A percentile compares a stretch with the other conserved stretches of the same genome.
phyloP scores from a whole-genome alignment of 2,113 vertebrate species.

The Neodontobutis hainanensis region DNA sequence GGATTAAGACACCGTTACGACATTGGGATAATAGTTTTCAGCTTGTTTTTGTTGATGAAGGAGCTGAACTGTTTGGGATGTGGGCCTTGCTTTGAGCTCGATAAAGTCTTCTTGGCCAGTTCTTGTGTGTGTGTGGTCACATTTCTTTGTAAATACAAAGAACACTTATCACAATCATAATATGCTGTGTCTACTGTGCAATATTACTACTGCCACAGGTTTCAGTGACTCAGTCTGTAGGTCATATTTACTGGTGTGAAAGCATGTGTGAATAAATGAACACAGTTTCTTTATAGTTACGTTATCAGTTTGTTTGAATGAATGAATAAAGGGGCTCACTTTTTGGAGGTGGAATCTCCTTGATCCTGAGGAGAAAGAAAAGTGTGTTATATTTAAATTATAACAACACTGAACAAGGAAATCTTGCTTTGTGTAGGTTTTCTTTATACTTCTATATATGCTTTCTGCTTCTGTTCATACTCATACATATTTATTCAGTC shows the following conservation, averaged over 20 bases:
- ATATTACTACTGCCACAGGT: too few species aligned
- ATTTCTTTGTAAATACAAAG: neutral
- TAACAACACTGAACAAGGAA: too few species aligned
- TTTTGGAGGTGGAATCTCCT: constrained; percentile 75
- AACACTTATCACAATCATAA: neutral
- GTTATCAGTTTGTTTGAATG: neutral
- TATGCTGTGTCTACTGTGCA: neutral
- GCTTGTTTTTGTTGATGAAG: constrained; percentile 39
- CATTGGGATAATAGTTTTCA: constrained; percentile 25
- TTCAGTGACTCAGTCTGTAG: neutral
- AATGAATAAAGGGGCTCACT: constrained; percentile 66
- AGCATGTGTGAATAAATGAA: too few species aligned
- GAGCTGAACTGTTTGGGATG: constrained; percentile 30
- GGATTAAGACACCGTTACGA: constrained; percentile 9
- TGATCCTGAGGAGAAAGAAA: constrained; percentile 65
- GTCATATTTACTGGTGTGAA: neutral
- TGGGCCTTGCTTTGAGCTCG: constrained; percentile 37
- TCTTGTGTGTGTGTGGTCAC: too few species aligned
- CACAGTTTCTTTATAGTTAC: neutral
- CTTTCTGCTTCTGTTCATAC: too few species aligned
- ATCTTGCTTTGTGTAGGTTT: too few species aligned
- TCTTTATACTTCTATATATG: too few species aligned
- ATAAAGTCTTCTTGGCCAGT: constrained; percentile 49
- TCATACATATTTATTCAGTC: too few species aligned
- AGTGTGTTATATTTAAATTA: too few species aligned